Conservation (phyloP, 2,113 vertebrate species). For the Hippocampus comes region DNA sequence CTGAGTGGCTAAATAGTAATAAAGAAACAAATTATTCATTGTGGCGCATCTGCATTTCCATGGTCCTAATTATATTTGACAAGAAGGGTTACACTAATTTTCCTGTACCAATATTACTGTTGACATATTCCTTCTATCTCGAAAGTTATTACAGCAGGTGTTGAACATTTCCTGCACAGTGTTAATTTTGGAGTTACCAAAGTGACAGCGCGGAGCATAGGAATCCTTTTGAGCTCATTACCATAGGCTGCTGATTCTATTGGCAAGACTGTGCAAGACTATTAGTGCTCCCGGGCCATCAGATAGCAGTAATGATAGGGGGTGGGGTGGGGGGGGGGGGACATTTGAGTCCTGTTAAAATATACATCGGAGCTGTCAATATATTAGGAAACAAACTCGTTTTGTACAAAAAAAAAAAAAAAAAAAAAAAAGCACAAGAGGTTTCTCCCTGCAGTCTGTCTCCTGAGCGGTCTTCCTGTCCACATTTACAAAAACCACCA, state of each 20-base stretch:
- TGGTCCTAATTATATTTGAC: constrained; percentile 58
- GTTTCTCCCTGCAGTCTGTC: neutral
- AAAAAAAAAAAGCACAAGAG: constrained; percentile 11
- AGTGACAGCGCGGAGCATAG: constrained; percentile 58
- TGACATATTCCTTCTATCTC: constrained; percentile 47
- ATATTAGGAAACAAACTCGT: no score
- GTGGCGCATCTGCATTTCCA: constrained; percentile 21
- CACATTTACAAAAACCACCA: constrained; percentile 17
- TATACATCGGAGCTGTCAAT: no score
- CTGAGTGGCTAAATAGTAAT: neutral
- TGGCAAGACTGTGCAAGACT: constrained; percentile 55
- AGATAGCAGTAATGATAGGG: constrained; percentile 61
- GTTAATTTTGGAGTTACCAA: constrained; percentile 66
- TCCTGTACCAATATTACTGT: constrained; percentile 46
- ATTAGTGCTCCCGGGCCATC: constrained; percentile 37
- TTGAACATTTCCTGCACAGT: constrained; percentile 46
- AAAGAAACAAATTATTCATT: constrained; percentile 7
- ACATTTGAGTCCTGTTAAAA: no score
- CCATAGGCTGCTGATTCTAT: constrained; percentile 62
- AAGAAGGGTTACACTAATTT: constrained; percentile 56
- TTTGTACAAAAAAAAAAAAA: no score
- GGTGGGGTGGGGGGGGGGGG: constrained; percentile 45
- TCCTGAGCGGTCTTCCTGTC: neutral
- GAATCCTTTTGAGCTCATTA: constrained; percentile 65
- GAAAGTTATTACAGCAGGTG: constrained; percentile 62